These are phyloP conservation scores for Spheniscus mendiculus DNA, from an alignment of 2,113 vertebrate species.

Conservation along the genomic window DNA sequence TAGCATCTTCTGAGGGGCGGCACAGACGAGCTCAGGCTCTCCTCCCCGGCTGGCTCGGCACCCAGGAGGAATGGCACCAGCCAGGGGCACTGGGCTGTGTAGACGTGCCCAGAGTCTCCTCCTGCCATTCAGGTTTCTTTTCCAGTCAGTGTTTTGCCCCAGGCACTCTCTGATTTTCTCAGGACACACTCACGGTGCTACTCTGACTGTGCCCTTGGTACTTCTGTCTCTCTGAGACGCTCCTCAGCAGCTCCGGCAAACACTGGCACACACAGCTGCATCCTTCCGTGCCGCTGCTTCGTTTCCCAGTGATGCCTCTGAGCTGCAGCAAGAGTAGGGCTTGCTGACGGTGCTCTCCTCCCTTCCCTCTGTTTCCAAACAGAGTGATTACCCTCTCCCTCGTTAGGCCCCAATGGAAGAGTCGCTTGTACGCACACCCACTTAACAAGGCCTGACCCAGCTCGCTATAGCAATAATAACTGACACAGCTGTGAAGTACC, in stretches of 20 bases:
- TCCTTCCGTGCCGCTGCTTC: fast-evolving
- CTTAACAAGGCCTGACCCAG: background rate
- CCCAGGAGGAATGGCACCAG: background rate
- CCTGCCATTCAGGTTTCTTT: background rate
- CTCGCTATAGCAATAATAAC: background rate
- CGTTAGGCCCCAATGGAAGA: background rate
- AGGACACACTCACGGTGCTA: background rate
- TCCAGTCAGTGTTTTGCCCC: background rate
- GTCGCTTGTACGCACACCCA: fast-evolving
- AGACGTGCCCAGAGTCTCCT: background rate
- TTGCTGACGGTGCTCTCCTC: background rate
- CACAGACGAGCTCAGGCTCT: background rate
- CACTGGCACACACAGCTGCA: background rate
- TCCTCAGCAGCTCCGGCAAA: background rate
- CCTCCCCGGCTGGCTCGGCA: background rate
- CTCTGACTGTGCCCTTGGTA: background rate
- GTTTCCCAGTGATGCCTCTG: background rate
- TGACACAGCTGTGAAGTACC: background rate
- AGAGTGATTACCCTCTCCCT: background rate
- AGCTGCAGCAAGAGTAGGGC: background rate
- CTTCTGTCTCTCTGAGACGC: background rate
- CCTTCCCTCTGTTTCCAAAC: background rate
- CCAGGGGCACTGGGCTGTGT: background rate
- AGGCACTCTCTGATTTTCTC: background rate
- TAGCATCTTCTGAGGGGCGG: background rate